These are phyloP conservation scores for Amblyjoppa fuscipennis DNA, from an alignment of 2,888 invertebrate species.

Conservation along the genomic window DNA sequence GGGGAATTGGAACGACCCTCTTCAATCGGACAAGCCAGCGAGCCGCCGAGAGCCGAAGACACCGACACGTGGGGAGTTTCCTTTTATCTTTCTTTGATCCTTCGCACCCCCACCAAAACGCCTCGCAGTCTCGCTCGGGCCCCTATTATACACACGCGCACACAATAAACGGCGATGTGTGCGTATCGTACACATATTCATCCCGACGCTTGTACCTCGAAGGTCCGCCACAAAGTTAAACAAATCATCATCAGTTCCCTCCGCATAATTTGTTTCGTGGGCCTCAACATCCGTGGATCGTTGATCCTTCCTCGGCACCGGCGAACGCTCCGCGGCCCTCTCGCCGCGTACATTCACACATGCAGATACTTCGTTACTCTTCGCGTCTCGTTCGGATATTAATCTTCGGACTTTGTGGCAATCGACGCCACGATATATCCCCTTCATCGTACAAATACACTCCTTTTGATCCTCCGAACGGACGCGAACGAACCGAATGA, in stretches of 20 bases:
- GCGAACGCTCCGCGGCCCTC: slow-evolving; percentile 29
- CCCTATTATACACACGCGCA: slow-evolving; percentile 51
- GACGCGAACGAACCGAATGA: background rate
- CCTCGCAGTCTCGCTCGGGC: slow-evolving; percentile 32
- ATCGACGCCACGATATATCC: slow-evolving; percentile 51
- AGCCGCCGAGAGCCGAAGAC: slow-evolving; percentile 25
- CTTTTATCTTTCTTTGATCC: slow-evolving; percentile 62
- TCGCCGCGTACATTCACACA: slow-evolving; percentile 13
- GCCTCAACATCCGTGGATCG: slow-evolving; percentile 68
- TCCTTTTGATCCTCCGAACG: background rate
- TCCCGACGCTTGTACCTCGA: slow-evolving; percentile 59
- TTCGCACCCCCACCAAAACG: slow-evolving; percentile 62
- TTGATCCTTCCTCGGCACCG: slow-evolving; percentile 36
- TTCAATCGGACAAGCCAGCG: slow-evolving; percentile 67
- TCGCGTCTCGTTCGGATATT: slow-evolving; percentile 35
- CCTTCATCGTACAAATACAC: slow-evolving; percentile 29
- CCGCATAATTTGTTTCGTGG: slow-evolving; percentile 74
- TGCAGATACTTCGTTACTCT: slow-evolving; percentile 3
- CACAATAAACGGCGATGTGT: background rate
- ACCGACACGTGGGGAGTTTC: slow-evolving; percentile 58
- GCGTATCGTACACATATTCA: background rate
- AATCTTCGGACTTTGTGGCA: slow-evolving; percentile 52
- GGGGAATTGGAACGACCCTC: slow-evolving; percentile 71
- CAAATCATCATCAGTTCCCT: slow-evolving; percentile 74
- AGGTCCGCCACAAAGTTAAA: slow-evolving; percentile 72